Conservation (phyloP, 2,113 vertebrate genomes). For the human region GRCh38 chr6:151849501-151850000, state of each 20-base stretch:
- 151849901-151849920: not conserved
- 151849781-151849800: slow-evolving; percentile 28
- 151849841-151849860: not conserved
- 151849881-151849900: not conserved
- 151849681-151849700: not conserved
- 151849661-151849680: not conserved
- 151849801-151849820: not conserved
- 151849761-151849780: not conserved
- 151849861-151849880: not conserved
- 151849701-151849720: not conserved
- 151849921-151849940: not conserved
- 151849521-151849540: too few species aligned
- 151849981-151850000: not conserved
- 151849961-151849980: not conserved
- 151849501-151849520: too few species aligned
- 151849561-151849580: too few species aligned
- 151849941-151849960: not conserved
- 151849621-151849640: too few species aligned
- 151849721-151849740: not conserved
- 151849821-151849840: not conserved
- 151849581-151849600: too few species aligned
- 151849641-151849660: too few species aligned
- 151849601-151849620: too few species aligned
- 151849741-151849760: not conserved
- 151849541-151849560: too few species aligned